These are phyloP conservation scores for Meteorus sp. DNA, from an alignment of 1,140 invertebrate species.

Conservation along the genomic window DNA sequence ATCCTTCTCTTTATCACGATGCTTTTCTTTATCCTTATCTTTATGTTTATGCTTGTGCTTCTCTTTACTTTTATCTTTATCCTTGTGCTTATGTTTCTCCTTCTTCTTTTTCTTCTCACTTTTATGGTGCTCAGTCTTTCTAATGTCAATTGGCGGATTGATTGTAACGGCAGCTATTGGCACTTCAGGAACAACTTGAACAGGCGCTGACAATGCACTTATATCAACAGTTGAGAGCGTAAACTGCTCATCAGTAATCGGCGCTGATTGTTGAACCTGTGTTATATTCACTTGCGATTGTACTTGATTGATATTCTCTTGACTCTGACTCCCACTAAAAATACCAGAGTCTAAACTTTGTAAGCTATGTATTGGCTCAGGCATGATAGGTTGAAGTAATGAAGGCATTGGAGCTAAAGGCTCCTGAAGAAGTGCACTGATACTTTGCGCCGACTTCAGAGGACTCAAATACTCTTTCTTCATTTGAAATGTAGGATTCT, in stretches of 20 bases:
- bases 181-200: constrained; percentile 25
- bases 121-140: constrained; percentile 57
- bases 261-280: neutral
- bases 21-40: constrained; percentile 62
- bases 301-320: constrained; percentile 13
- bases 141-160: constrained; percentile 4
- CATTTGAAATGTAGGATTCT: constrained; percentile 22
- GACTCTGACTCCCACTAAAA: neutral
- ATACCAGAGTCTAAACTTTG: constrained; percentile 23
- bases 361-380: too few relatives aligned
- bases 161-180: neutral
- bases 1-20: constrained; percentile 59
- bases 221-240: constrained; percentile 39
- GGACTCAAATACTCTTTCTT: constrained; percentile 45
- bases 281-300: constrained; percentile 20
- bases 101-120: constrained; percentile 68
- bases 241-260: constrained; percentile 15
- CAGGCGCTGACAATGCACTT: constrained; percentile 31
- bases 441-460: constrained; percentile 52
- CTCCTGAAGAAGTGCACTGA: constrained; percentile 52
- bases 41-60: constrained; percentile 67
- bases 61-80: constrained; percentile 38
- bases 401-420: constrained; percentile 46
- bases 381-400: constrained; percentile 36
- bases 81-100: constrained; percentile 69